Base-by-base conservation (phyloP, 2,113 vertebrate genomes). In the Speoplatyrhinus poulsoni region DNA sequence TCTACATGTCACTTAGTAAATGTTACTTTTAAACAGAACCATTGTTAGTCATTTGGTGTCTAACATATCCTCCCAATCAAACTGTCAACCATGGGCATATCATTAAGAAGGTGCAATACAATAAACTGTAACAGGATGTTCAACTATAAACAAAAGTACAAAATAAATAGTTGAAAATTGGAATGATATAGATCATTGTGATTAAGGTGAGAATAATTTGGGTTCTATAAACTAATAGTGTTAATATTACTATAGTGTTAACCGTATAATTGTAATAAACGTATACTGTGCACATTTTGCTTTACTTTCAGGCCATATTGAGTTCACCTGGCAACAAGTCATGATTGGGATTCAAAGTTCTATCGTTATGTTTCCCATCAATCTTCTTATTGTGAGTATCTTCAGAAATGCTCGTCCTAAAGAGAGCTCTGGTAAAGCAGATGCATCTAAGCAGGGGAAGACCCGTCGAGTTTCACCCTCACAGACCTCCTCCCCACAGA, bases 281-380 rank as follows among this genome's bases (percentile, higher is more conserved):
- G 46, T 36, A 13, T 65, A 48, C 3, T 60, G 26, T 26, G 26
- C 11, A 0, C 9, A 52, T 64, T 54, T 32, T 46, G 16, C 58
- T 70, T 79, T 68, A 55, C 11, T 71, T 67, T 49, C 82, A 99
- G 96, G 96, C 74, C 93, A 95, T 63, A 95, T 98, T 0, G 94
- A 96, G 80, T 96, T 99, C 82, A 98, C 96, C 0, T 98, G 96
- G 97, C 97, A 98, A 56, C 95, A 99, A 69, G 96, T 97, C 72
- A 94, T 95, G 93, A 96, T 97, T 9, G 96, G 96, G 60, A 76
- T 98, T 72, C 94, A 98, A 87, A 98, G 96, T 87, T 98, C 97
- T 7, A 80, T 98, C 69, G 93, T 99, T 59, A 95, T 97, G 95
- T 98, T 99, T 77, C 96, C 97, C 80, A 93, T 98, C 92, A 98